phyloP scores from a whole-genome alignment of 2,888 invertebrate genomes.

The Poecilobothrus nobilitatus region DNA sequence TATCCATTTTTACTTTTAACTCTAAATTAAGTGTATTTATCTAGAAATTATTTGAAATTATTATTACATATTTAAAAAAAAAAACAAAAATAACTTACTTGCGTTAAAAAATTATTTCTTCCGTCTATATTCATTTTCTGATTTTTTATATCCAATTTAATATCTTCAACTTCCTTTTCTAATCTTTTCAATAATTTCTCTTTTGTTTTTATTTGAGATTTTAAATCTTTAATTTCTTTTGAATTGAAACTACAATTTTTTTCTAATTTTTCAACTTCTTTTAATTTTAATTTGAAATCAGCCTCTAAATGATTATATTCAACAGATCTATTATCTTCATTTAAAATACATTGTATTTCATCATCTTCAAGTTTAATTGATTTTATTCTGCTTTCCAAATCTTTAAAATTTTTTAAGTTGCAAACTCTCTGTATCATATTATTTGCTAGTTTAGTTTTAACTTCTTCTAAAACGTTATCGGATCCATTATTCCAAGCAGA shows the following conservation, averaged over 20 bases:
- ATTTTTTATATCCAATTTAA: constrained; percentile 23
- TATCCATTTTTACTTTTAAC: constrained; percentile 17
- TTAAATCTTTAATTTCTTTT: constrained; percentile 17
- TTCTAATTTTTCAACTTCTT: constrained; percentile 17
- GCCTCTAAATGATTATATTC: constrained; percentile 26
- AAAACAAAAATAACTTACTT: constrained; percentile 24
- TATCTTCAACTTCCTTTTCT: constrained; percentile 9
- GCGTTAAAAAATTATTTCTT: constrained; percentile 28
- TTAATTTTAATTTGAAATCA: constrained; percentile 25
- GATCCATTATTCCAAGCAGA: constrained; percentile 21
- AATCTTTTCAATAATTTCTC: constrained; percentile 14
- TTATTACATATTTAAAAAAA: neutral
- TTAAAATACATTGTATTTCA: constrained; percentile 23
- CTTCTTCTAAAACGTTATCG: constrained; percentile 29
- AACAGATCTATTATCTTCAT: constrained; percentile 24
- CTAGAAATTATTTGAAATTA: neutral
- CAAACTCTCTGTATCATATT: constrained; percentile 28
- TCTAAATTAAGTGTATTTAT: constrained; percentile 10
- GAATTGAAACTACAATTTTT: constrained; percentile 17
- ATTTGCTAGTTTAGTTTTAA: constrained; percentile 29
- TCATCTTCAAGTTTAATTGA: constrained; percentile 22
- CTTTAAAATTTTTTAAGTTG: constrained; percentile 23
- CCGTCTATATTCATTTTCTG: constrained; percentile 26
- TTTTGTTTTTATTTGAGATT: constrained; percentile 11
- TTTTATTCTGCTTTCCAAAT: constrained; percentile 27